A percentile compares a stretch with the other conserved stretches of the same genome.
Evolutionary conservation across 2,888 invertebrate species (phyloP).

Genomic region (Meganola albula): DNA sequence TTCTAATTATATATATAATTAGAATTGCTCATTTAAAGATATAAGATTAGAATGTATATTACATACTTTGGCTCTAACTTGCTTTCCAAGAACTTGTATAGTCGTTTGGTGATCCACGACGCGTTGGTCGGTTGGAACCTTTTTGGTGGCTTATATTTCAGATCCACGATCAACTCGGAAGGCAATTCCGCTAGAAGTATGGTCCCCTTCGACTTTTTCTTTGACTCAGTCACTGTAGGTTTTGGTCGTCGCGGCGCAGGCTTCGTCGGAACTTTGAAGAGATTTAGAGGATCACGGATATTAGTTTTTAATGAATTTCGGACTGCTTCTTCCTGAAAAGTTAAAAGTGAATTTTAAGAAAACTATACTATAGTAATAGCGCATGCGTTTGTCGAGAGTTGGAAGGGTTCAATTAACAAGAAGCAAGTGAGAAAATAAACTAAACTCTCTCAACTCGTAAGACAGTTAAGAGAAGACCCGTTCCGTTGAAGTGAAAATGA

Average conservation of each 20-base stretch:
- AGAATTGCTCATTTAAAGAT: no score
- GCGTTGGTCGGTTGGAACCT: slow-evolving; percentile 54
- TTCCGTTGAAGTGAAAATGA: no score
- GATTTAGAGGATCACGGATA: slow-evolving; percentile 21
- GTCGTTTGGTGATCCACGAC: slow-evolving; percentile 58
- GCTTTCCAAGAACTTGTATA: slow-evolving; percentile 58
- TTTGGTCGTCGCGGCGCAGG: slow-evolving; percentile 27
- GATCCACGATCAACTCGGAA: slow-evolving; percentile 44
- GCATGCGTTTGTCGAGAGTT: no score
- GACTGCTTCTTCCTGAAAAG: slow-evolving; percentile 45
- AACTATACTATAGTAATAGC: no score
- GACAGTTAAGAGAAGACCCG: no score
- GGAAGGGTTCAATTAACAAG: no score
- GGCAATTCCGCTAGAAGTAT: slow-evolving; percentile 38
- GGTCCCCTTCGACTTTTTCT: slow-evolving; percentile 31
- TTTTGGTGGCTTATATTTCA: slow-evolving; percentile 65
- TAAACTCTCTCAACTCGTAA: no score
- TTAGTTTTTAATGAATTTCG: slow-evolving; percentile 37
- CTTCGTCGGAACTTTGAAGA: slow-evolving; percentile 43
- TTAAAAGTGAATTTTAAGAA: no score
- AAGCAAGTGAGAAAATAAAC: no score
- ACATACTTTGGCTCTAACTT: slow-evolving; percentile 63
- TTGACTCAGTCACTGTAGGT: slow-evolving; percentile 29
- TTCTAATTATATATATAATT: no score
- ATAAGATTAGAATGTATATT: no score